Base-by-base conservation (phyloP, 1,140 invertebrate genomes). In the Colletes gigas region DNA sequence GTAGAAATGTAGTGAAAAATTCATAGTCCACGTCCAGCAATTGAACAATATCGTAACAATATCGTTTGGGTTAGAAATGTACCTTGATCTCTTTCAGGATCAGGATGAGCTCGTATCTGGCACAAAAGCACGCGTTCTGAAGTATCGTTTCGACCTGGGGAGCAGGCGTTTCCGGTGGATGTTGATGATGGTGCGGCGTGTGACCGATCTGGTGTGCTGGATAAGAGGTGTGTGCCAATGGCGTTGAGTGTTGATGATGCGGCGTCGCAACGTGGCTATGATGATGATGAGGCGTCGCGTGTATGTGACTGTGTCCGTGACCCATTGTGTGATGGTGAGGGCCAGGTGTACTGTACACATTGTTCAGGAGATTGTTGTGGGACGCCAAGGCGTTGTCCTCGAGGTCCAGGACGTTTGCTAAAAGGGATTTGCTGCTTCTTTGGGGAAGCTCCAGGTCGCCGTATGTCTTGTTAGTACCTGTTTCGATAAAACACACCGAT, bases 31-130 rank as follows among this genome's bases (percentile, higher is more conserved):
- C 0, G 44, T 44, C 44, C 44, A 44, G 44, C n/a, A n/a, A n/a
- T n/a, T n/a, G n/a, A n/a, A n/a, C n/a, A n/a, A n/a, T n/a, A n/a
- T n/a, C n/a, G n/a, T n/a, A n/a, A n/a, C n/a, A n/a, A n/a, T n/a
- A n/a, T n/a, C n/a, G n/a, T n/a, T n/a, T n/a, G n/a, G n/a, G n/a
- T n/a, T 30, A 8, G 50, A 66, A 15, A 17, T 19, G 39, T 90
- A 96, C 95, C 94, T 97, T 96, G 88, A 99, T 95, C 94, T 99
- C 99, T 93, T 98, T 97, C 84, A 99, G 95, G 93, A 99, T 99
- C 90, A 98, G 95, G 86, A 97, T 96, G 91, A 99, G 96, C 94
- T 99, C 97, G 90, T 97, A 96, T 93, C 97, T 96, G 87, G 97
- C 96, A 91, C 96, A 95, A 90, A 96, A 94, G 92, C 94, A 96